phyloP scores from a whole-genome alignment of 2,113 vertebrate genomes.

The Mirza zaza region DNA sequence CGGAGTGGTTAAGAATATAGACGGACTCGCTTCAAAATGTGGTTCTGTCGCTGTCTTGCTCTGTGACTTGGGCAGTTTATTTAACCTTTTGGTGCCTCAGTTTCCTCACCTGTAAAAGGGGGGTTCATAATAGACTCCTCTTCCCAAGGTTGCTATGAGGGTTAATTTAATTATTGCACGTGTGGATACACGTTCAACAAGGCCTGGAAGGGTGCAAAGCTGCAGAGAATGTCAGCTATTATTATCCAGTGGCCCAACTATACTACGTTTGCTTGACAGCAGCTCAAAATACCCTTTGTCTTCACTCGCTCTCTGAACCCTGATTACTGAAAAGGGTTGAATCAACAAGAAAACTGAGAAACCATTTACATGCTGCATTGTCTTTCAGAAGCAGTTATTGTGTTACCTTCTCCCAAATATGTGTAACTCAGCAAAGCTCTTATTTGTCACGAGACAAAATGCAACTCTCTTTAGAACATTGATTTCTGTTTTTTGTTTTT shows the following conservation, averaged over 20 bases:
- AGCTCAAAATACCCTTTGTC: neutral
- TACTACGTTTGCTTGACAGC: neutral
- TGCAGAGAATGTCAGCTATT: neutral
- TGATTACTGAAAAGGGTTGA: neutral
- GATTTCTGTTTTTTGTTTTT: neutral
- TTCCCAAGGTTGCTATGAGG: neutral
- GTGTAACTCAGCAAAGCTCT: neutral
- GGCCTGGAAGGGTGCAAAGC: neutral
- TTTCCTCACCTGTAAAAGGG: neutral
- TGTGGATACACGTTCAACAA: neutral
- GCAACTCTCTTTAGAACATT: neutral
- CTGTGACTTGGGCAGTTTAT: neutral
- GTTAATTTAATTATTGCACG: neutral
- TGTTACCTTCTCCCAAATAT: no score
- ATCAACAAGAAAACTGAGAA: neutral
- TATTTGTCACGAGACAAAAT: neutral
- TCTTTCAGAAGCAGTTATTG: neutral
- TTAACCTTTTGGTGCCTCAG: neutral
- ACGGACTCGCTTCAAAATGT: neutral
- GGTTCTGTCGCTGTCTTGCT: neutral
- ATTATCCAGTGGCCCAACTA: neutral
- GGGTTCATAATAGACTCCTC: neutral
- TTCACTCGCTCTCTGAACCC: neutral
- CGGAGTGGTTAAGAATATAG: neutral
- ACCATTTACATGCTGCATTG: neutral